Percentiles rank a stretch among this genome's conserved stretches.
These are phyloP conservation scores for Urocitellus parryii DNA, from an alignment of 2,113 vertebrate genomes.

Conservation along the genomic window DNA sequence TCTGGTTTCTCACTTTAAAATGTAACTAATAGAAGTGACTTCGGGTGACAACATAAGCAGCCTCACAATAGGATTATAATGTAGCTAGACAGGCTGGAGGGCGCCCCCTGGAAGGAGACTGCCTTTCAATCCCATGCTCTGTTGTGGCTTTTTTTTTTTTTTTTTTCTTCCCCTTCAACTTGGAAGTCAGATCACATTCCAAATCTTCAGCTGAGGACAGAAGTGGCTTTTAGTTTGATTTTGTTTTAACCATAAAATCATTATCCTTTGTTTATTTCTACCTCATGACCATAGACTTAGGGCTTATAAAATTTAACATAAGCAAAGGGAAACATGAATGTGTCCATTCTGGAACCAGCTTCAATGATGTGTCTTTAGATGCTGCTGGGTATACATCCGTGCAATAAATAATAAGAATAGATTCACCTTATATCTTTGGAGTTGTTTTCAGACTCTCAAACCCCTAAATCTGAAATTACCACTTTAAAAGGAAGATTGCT, in stretches of 20 bases:
- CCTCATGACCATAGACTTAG: neutral
- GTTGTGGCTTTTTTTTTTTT: neutral
- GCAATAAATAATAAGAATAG: neutral
- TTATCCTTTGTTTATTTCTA: neutral
- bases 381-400: neutral
- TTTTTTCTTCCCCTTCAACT: neutral
- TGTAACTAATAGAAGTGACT: constrained; percentile 28
- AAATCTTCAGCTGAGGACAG: neutral
- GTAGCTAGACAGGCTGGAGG: neutral
- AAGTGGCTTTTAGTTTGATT: neutral
- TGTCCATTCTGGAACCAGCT: neutral
- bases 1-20: neutral
- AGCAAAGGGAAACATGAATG: neutral
- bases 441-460: neutral
- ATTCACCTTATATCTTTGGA: neutral
- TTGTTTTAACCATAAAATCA: neutral
- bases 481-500: neutral
- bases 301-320: neutral
- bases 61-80: neutral
- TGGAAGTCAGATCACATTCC: neutral
- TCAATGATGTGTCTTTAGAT: neutral
- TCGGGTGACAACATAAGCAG: neutral
- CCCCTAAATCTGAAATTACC: neutral
- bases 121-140: neutral
- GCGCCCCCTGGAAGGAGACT: neutral